A percentile compares a stretch with the other conserved stretches of the same genome.
These are phyloP conservation scores for Rhabdomys pumilio DNA, from an alignment of 2,797 vertebrate species.

Conservation along the genomic window DNA sequence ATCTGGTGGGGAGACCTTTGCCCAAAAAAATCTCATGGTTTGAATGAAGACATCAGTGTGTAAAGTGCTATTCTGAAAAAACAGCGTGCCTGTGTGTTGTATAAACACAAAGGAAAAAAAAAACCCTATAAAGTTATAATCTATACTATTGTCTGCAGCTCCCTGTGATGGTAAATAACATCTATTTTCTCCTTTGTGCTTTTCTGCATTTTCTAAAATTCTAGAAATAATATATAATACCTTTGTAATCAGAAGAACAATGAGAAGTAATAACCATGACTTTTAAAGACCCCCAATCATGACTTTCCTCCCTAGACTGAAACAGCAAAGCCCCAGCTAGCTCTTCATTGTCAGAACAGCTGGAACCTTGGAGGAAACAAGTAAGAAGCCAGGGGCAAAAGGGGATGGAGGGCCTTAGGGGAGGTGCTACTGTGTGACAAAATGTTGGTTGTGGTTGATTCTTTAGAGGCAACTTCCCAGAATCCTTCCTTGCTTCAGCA, in stretches of 20 bases:
- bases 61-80: neutral
- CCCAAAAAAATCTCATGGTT: neutral
- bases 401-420: neutral
- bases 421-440: conserved; percentile 22
- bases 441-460: neutral
- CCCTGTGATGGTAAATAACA: conserved; percentile 47
- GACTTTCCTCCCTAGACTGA: conserved; percentile 60
- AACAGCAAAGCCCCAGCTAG: neutral
- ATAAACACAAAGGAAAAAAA: neutral
- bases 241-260: conserved; percentile 70
- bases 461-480: neutral
- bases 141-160: neutral
- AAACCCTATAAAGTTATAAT: conserved; percentile 18
- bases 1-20: neutral
- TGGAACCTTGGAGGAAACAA: neutral
- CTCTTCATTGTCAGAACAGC: conserved; percentile 47
- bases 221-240: conserved; percentile 65
- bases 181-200: conserved; percentile 68
- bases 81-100: neutral
- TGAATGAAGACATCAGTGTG: conserved; percentile 13
- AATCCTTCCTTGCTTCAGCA: neutral
- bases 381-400: neutral
- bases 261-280: conserved; percentile 57
- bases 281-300: conserved; percentile 69
- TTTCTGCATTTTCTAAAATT: conserved; percentile 65